Evolutionary conservation across 1,140 invertebrate genomes (phyloP).

Genomic region (Drosophila watanabei): DNA sequence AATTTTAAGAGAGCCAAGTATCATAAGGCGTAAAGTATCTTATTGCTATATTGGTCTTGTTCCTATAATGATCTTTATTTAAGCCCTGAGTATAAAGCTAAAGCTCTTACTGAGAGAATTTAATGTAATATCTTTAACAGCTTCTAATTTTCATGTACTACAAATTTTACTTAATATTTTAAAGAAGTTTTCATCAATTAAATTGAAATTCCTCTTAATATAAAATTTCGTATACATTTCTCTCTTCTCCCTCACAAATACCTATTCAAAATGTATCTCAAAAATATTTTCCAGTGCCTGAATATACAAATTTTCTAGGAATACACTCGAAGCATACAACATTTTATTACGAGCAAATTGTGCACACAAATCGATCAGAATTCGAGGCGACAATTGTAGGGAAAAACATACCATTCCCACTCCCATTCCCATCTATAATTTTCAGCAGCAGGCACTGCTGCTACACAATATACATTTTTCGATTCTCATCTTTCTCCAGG

Average conservation of each 20-base stretch:
- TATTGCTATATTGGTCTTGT: too few species aligned
- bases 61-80: too few species aligned
- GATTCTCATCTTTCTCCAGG: constrained; percentile 13
- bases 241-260: background rate
- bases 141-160: background rate
- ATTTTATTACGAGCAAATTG: constrained; percentile 40
- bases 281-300: constrained; percentile 2
- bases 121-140: too few species aligned
- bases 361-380: constrained; percentile 47
- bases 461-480: constrained; percentile 34
- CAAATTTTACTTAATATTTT: background rate
- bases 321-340: constrained; percentile 4
- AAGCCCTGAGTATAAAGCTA: too few species aligned
- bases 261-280: background rate
- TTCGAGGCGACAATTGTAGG: constrained; percentile 31
- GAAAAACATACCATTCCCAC: background rate
- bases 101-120: too few species aligned
- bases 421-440: background rate
- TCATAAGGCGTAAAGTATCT: background rate
- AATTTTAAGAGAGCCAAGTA: background rate
- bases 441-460: background rate
- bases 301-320: constrained; percentile 1
- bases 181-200: background rate
- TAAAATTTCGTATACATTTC: background rate
- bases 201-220: background rate